These are phyloP conservation scores for Asarcornis scutulata DNA, from an alignment of 2,113 vertebrate species.

Conservation along the genomic window DNA sequence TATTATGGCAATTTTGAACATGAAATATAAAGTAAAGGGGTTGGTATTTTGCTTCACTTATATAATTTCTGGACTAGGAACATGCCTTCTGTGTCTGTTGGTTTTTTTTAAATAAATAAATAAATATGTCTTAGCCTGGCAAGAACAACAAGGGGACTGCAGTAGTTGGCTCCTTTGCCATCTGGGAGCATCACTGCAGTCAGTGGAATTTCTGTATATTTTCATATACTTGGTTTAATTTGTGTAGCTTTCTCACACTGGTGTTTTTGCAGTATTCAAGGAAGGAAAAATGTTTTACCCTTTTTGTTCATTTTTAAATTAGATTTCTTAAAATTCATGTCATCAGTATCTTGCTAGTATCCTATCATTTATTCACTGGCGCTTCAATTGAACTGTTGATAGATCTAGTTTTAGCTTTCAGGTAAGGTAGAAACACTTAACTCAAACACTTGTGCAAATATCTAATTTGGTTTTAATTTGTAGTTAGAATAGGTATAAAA, in stretches of 20 bases:
- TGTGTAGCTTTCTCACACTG: neutral
- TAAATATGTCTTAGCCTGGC: neutral
- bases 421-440: neutral
- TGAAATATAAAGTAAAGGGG: neutral
- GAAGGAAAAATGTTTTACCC: neutral
- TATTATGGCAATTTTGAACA: neutral
- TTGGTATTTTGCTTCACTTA: neutral
- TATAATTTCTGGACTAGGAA: neutral
- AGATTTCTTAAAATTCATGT: neutral
- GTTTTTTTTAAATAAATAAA: neutral
- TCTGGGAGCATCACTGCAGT: constrained; percentile 46
- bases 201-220: neutral
- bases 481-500: neutral
- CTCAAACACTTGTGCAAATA: neutral
- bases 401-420: neutral
- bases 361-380: neutral
- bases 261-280: neutral
- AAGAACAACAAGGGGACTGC: constrained; percentile 32
- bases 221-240: neutral
- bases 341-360: neutral
- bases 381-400: neutral
- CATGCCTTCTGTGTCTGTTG: neutral
- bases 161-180: neutral
- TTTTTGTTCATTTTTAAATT: neutral
- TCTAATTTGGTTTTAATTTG: neutral